Conservation (phyloP, 2,797 vertebrate species). For the Austrolebias charrua region DNA sequence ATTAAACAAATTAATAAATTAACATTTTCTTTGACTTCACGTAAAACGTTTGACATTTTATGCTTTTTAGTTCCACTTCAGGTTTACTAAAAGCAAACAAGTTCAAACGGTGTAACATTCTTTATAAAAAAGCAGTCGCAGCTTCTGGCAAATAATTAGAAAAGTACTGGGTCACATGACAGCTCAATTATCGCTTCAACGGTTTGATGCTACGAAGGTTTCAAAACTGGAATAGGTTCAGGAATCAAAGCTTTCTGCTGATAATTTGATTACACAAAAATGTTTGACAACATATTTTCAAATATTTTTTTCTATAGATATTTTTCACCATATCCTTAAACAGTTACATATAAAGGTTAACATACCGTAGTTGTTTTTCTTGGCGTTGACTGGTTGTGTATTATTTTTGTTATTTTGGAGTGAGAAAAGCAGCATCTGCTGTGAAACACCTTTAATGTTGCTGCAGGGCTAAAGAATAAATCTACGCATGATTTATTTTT, state of each 20-base stretch:
- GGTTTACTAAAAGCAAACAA: conserved; percentile 46
- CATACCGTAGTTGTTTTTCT: conserved; percentile 61
- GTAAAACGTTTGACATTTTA: conserved; percentile 49
- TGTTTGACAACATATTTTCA: no score
- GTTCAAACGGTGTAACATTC: conserved; percentile 33
- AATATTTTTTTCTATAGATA: conserved; percentile 10
- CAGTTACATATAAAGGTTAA: conserved; percentile 51
- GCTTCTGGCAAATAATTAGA: conserved; percentile 46
- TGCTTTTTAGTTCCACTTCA: conserved; percentile 25
- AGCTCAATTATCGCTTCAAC: conserved; percentile 31
- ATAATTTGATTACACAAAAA: conserved; percentile 23
- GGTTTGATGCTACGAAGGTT: conserved; percentile 20
- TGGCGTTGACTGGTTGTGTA: conserved; percentile 59
- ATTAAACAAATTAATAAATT: conserved; percentile 77
- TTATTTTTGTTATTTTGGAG: conserved; percentile 20
- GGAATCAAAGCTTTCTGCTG: conserved; percentile 20
- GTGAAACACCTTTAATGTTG: conserved; percentile 25
- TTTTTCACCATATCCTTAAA: conserved; percentile 24
- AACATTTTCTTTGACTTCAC: conserved; percentile 45
- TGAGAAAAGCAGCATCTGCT: conserved; percentile 31
- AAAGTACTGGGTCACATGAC: conserved; percentile 41
- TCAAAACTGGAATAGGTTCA: conserved; percentile 17
- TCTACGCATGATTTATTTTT: conserved; percentile 43
- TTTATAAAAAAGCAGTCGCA: conserved; percentile 31
- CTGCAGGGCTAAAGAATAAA: conserved; percentile 46